Percentiles rank a stretch among this genome's conserved stretches.
Evolutionary conservation across 1,140 invertebrate species (phyloP).

Genomic region (Semibalanus balanoides): DNA sequence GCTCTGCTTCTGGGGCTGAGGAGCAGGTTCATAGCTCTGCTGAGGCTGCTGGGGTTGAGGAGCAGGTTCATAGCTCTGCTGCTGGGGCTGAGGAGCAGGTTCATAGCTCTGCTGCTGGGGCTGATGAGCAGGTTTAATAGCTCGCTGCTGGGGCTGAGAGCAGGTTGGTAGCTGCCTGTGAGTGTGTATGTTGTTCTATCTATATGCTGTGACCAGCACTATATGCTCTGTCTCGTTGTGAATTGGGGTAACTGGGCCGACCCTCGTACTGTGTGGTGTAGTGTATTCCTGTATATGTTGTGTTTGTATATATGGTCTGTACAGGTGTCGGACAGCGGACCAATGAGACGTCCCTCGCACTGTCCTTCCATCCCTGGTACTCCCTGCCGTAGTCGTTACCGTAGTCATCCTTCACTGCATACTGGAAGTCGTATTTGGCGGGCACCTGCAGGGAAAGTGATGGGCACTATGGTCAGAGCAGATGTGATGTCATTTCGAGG

Average conservation of each 20-base stretch:
- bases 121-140: not conserved
- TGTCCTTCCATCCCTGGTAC: constrained; percentile 9
- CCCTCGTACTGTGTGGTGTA: constrained; percentile 8
- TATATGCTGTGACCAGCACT: too few relatives aligned
- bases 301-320: too few relatives aligned
- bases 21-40: not conserved
- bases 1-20: not conserved
- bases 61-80: not conserved
- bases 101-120: not conserved
- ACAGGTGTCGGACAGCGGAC: constrained; percentile 5
- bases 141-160: not conserved
- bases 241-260: not conserved
- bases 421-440: not conserved
- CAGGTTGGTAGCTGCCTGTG: not conserved
- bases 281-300: too few relatives aligned
- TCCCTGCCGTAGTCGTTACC: constrained; percentile 19
- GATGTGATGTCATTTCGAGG: too few relatives aligned
- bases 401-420: constrained; percentile 2
- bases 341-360: not conserved
- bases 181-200: too few relatives aligned
- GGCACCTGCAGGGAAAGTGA: not conserved
- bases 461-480: not conserved
- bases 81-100: not conserved
- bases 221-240: not conserved
- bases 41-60: not conserved